Evolutionary conservation across 2,797 vertebrate species (phyloP), one percentile per base, ranked within the genome.

Genomic region (Alouatta caraya): DNA sequence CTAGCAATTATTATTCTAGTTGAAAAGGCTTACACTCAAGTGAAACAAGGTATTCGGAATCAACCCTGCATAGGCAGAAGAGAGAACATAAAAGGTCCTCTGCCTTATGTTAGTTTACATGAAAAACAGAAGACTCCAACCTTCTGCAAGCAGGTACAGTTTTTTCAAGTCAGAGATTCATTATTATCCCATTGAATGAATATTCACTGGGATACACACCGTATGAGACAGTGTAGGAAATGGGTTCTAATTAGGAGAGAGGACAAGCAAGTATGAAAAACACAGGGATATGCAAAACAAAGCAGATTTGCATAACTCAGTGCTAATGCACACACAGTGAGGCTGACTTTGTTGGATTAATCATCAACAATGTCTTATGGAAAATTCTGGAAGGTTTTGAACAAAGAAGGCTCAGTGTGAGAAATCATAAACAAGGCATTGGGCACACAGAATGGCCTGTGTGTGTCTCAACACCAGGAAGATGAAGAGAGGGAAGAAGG

Each of bases 311-410:
- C 75, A 52, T 67, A 81, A 37, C 6, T 2, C 59, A 26, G 1
- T 15, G 33, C 50, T 52, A 19, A 52, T n/a, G 28, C 78, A 52
- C 61, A 37, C 30, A 90, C 8, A 64, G 64, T 52, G 76, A 92
- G 92, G 84, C 55, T 2, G 7, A 6, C 48, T 92, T 76, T 30
- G 86, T 37, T 93, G 50, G 59, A 44, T 37, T 72, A 55, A 89
- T 78, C 17, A 9, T 59, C 28, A 13, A 87, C 8, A n/a, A 55
- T 78, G 15, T 78, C n/a, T 84, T 90, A 30, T 39, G 17, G 48
- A 88, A 26, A 88, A 85, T 91, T 95, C 86, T 91, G 70, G 30
- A 92, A 94, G 15, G 2, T 76, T 95, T 59, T 59, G 39, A 79
- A 88, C 76, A 78, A 73, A 81, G 33, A 84, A 61, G 21, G 5